These are phyloP conservation scores for Ochropleura leucogaster DNA, from an alignment of 2,888 invertebrate genomes.

Conservation along the genomic window DNA sequence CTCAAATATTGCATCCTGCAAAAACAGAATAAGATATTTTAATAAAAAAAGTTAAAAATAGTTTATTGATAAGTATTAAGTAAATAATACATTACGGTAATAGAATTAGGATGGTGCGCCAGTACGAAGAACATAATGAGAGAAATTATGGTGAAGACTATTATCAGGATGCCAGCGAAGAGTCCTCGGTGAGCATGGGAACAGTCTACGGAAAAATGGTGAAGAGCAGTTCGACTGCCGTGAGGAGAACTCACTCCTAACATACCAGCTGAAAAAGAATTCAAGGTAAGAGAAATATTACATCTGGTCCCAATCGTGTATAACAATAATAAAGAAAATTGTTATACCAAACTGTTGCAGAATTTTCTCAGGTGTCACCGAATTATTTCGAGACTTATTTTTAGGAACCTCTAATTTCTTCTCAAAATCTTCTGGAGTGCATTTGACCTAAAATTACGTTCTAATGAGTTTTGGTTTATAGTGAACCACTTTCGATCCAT, in stretches of 20 bases:
- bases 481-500: not conserved
- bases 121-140: constrained; percentile 97
- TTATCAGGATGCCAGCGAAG: constrained; percentile 93
- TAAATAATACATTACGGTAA: constrained; percentile 80
- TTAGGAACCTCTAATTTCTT: constrained; percentile 82
- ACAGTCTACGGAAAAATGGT: constrained; percentile 95
- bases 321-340: not conserved
- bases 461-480: not conserved
- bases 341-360: constrained; percentile 86
- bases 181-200: constrained; percentile 95
- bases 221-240: constrained; percentile 86
- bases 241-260: constrained; percentile 85
- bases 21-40: constrained; percentile 16
- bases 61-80: not conserved
- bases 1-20: constrained; percentile 92
- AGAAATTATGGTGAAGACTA: constrained; percentile 96
- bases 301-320: not conserved
- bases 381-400: constrained; percentile 86
- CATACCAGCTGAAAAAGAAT: constrained; percentile 89
- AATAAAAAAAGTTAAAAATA: not conserved
- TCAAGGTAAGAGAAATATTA: not conserved
- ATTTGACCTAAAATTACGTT: constrained; percentile 81
- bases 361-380: constrained; percentile 88
- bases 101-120: constrained; percentile 91
- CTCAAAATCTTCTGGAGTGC: constrained; percentile 87